A percentile compares a stretch with the other conserved stretches of the same genome.
Evolutionary conservation across 2,113 vertebrate species (phyloP).

Genomic region (Brachyhypopomus gauderio): DNA sequence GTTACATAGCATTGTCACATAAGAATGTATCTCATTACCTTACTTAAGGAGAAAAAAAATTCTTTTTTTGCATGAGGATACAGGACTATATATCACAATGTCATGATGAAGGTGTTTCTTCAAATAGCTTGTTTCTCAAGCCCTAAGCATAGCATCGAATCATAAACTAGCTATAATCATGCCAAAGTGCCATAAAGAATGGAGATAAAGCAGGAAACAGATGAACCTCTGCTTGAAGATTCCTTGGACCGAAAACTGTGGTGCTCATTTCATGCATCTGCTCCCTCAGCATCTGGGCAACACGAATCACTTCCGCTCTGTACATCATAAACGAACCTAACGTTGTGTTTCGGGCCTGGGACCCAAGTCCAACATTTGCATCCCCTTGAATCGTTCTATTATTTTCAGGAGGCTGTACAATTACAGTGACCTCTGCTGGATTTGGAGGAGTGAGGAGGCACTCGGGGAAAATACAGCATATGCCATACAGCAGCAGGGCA

Average conservation of each 20-base stretch:
- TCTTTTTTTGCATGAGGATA: background rate
- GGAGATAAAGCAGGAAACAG: background rate
- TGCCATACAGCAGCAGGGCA: too few relatives aligned
- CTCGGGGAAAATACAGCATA: background rate
- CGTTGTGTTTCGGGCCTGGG: background rate
- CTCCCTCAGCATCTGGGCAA: background rate
- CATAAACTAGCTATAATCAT: background rate
- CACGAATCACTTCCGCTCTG: background rate
- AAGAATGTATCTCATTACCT: too few relatives aligned
- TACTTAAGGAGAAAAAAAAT: too few relatives aligned
- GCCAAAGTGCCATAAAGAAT: background rate
- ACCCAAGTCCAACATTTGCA: background rate
- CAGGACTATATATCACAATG: background rate
- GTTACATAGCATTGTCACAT: background rate
- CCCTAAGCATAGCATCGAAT: too few relatives aligned
- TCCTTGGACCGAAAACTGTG: background rate
- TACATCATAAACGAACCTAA: background rate
- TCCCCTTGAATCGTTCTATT: background rate
- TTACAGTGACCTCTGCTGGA: constrained; percentile 47
- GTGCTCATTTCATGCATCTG: background rate
- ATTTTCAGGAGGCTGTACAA: constrained; percentile 7
- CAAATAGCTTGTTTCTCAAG: background rate
- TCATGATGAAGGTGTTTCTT: background rate
- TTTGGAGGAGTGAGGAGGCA: constrained; percentile 14
- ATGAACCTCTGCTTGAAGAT: background rate